A percentile compares a stretch with the other conserved stretches of the same genome.
phyloP scores from a whole-genome alignment of 2,113 vertebrate species.

The Malurus melanocephalus region DNA sequence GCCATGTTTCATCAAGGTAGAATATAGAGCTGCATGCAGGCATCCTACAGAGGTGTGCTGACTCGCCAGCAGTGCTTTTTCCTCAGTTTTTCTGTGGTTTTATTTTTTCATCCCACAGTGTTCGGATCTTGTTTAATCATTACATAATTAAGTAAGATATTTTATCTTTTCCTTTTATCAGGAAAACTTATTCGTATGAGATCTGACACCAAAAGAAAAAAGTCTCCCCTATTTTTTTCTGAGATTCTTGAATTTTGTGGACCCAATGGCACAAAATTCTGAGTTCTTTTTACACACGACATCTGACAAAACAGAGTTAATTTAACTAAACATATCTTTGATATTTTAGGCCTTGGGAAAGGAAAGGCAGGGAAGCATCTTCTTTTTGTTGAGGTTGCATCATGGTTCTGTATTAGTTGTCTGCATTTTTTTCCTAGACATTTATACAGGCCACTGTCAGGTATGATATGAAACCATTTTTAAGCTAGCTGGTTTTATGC shows the following conservation, averaged over 20 bases:
- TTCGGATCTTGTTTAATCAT: background rate
- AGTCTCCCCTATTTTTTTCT: background rate
- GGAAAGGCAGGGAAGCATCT: background rate
- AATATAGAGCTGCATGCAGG: background rate
- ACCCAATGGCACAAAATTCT: background rate
- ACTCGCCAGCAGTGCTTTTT: background rate
- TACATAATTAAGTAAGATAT: background rate
- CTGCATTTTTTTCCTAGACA: background rate
- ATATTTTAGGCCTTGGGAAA: background rate
- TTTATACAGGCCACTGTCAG: background rate
- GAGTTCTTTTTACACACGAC: background rate
- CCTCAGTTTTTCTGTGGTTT: background rate
- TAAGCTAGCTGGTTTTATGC: background rate
- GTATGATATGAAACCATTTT: background rate
- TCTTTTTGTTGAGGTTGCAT: background rate
- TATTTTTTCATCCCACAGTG: background rate
- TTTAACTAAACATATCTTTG: background rate
- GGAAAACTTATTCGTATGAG: background rate
- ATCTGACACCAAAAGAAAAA: background rate
- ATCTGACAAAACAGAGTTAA: background rate
- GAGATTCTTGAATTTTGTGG: background rate
- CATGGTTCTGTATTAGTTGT: background rate
- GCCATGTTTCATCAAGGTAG: rapidly evolving
- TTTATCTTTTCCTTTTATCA: background rate
- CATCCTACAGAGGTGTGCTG: background rate